Percentiles rank a stretch among this genome's conserved stretches.
Conservation (phyloP, 2,888 invertebrate species). For the Lycaena phlaeas region DNA sequence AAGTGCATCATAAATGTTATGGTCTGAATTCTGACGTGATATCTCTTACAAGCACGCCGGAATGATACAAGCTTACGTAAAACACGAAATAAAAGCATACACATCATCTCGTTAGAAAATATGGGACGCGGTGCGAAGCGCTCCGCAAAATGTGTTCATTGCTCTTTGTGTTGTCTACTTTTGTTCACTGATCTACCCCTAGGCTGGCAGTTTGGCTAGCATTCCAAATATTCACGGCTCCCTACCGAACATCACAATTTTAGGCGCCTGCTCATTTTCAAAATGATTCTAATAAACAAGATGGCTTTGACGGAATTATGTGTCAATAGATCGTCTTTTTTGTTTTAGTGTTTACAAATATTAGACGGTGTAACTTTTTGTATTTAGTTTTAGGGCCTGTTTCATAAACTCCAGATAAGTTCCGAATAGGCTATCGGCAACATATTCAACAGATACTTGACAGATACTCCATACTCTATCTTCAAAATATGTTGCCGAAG, state of each 20-base stretch:
- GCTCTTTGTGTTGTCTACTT: slow-evolving; percentile 63
- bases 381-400: too few relatives aligned
- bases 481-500: too few relatives aligned
- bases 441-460: too few relatives aligned
- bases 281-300: too few relatives aligned
- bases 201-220: slow-evolving; percentile 25
- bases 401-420: too few relatives aligned
- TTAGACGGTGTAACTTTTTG: too few relatives aligned
- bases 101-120: slow-evolving; percentile 67
- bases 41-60: slow-evolving; percentile 1
- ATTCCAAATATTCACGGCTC: slow-evolving; percentile 22
- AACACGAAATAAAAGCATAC: slow-evolving; percentile 39
- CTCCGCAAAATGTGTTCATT: slow-evolving; percentile 61
- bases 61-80: slow-evolving; percentile 15
- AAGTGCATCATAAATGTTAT: neutral
- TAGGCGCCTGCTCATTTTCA: neutral
- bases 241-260: slow-evolving; percentile 14
- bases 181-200: slow-evolving; percentile 56
- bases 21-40: neutral
- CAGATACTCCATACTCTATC: too few relatives aligned
- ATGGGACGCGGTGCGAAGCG: slow-evolving; percentile 57
- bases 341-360: too few relatives aligned
- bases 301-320: too few relatives aligned
- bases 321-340: too few relatives aligned
- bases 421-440: too few relatives aligned